phyloP scores from a whole-genome alignment of 2,888 invertebrate species.

The Prosopocoilus inquinatus region DNA sequence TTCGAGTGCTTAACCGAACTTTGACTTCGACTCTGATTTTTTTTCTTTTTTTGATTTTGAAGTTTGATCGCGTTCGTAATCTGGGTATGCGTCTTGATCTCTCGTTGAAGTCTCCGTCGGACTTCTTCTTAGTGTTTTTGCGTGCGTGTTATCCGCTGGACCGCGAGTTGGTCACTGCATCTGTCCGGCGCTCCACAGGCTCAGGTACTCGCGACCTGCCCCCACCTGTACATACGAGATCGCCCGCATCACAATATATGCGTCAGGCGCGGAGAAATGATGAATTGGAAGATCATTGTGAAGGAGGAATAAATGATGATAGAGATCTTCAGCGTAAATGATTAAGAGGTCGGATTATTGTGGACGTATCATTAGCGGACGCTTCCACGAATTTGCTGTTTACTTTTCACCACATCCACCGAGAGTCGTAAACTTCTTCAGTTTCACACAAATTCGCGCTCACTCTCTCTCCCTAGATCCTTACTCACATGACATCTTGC shows the following conservation, averaged over 20 bases:
- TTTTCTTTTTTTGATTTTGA: neutral
- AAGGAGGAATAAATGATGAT: constrained; percentile 44
- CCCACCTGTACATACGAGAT: constrained; percentile 36
- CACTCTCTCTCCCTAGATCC: neutral
- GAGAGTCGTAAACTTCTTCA: too few species aligned
- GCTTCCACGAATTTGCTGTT: neutral
- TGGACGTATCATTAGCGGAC: constrained; percentile 20
- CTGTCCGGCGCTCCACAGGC: constrained; percentile 29
- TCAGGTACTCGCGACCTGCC: constrained; percentile 29
- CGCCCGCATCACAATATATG: constrained; percentile 38
- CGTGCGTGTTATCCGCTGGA: constrained; percentile 36
- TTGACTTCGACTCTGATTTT: neutral
- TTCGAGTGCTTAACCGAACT: neutral
- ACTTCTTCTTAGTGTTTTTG: neutral
- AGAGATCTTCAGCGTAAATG: constrained; percentile 39
- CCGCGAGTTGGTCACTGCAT: constrained; percentile 44
- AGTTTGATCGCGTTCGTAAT: neutral
- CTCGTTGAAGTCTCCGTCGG: constrained; percentile 23
- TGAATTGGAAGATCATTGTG: constrained; percentile 41
- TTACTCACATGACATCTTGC: too few species aligned
- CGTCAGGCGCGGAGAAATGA: constrained; percentile 42
- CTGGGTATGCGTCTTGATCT: constrained; percentile 14
- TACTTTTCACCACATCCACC: neutral
- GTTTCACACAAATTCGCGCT: neutral
- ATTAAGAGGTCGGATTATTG: constrained; percentile 41